phyloP scores from a whole-genome alignment of 2,888 invertebrate species.

The Perdita meconis region DNA sequence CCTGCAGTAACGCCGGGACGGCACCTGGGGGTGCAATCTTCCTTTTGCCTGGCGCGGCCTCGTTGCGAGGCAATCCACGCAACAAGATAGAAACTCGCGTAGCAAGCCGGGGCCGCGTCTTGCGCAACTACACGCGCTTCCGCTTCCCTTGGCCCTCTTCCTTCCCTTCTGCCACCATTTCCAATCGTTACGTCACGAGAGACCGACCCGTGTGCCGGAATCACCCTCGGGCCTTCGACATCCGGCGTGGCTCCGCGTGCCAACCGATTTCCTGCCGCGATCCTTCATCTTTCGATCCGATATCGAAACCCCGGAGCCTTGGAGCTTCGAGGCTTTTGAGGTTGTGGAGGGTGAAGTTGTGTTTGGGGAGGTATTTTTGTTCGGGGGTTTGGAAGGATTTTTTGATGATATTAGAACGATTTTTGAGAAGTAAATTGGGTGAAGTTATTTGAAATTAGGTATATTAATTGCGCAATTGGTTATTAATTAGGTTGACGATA shows the following conservation, averaged over 20 bases:
- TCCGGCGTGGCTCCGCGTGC: neutral
- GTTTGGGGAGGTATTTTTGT: no score
- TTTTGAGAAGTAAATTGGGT: no score
- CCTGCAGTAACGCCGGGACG: conserved; percentile 48
- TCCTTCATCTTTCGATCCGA: neutral
- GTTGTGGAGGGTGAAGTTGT: no score
- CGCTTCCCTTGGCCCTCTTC: neutral
- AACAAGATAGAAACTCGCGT: conserved; percentile 31
- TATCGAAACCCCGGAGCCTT: neutral
- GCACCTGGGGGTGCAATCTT: conserved; percentile 62
- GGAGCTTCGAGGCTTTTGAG: no score
- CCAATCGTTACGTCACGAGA: conserved; percentile 10
- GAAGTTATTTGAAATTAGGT: no score
- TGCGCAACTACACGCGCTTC: conserved; percentile 5
- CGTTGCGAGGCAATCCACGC: conserved; percentile 20
- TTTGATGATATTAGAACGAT: no score
- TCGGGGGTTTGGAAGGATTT: no score
- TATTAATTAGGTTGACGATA: no score
- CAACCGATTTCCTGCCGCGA: neutral
- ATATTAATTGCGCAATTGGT: no score
- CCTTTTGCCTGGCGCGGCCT: conserved; percentile 45
- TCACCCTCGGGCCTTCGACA: conserved; percentile 28
- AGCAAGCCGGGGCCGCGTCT: conserved; percentile 16
- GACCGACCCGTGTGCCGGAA: conserved; percentile 4
- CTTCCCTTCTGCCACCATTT: neutral